Base-by-base conservation (phyloP, 2,888 invertebrate genomes). In the Rhogogaster chlorosoma region DNA sequence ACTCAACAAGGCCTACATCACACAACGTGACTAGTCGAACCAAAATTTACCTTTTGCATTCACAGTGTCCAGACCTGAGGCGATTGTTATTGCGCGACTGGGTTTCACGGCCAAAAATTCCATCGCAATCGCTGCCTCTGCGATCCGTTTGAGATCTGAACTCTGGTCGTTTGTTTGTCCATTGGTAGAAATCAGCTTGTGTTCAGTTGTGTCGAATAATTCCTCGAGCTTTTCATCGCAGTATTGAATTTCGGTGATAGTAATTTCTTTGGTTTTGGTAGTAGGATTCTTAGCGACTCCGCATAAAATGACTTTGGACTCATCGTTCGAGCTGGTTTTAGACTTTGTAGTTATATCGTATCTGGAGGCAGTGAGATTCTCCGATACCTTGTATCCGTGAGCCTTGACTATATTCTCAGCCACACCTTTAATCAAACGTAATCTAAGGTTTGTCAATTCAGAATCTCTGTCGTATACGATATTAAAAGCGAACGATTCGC, bases 91-190 rank as follows among this genome's bases (percentile, higher is more conserved):
- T 18, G 95, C 93, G 83, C 95, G 95, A 87, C 94, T 95, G 0
- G 96, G 95, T 88, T 96, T 96, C 2, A 95, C 95, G 89, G 96
- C 95, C 10, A 97, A 91, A 86, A 97, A 92, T 91, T 97, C 97
- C 88, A 97, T 95, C 5, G 94, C 95, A 0, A 95, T 95, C 0
- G 96, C 95, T 0, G 96, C 96, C 88, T 95, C 94, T 1, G 97
- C 96, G 2, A 97, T 93, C 85, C 95, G 95, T 18, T 94, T 89
- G 87, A 96, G 94, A 86, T 96, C 94, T 67, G 95, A 94, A 78
- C 94, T 93, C 94, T 95, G 95, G 86, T 94, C 94, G 32, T 91
- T 88, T 80, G 94, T 94, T 5, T 94, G 93, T 42, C 94, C 92
- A 0, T 95, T 94, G 86, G 95, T 94, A 0, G 95, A 90, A 2